Conservation (phyloP, 1,140 invertebrate species). For the Riptortus pedestris region DNA sequence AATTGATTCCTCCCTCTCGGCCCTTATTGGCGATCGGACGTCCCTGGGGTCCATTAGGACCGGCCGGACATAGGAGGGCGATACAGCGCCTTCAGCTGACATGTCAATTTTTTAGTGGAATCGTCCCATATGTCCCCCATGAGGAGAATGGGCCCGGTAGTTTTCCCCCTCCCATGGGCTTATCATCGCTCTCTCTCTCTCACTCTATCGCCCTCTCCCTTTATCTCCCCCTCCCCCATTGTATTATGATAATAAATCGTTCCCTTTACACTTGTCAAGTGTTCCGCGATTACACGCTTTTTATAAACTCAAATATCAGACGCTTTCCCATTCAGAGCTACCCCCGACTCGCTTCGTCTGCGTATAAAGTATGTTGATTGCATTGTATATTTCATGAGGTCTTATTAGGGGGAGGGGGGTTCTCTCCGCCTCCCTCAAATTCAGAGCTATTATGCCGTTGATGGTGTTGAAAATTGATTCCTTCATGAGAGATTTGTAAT, state of each 20-base stretch:
- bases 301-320: constrained; percentile 6
- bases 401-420: not conserved
- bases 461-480: constrained; percentile 18
- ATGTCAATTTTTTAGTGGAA: constrained; percentile 16
- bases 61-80: not conserved
- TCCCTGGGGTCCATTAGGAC: not conserved
- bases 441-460: not conserved
- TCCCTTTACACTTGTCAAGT: constrained; percentile 1
- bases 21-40: not conserved
- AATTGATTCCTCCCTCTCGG: too few relatives aligned
- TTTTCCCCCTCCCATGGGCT: not conserved
- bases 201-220: not conserved
- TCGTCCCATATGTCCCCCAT: constrained; percentile 7
- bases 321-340: not conserved
- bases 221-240: not conserved
- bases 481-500: constrained; percentile 9
- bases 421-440: not conserved
- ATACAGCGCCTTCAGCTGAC: not conserved
- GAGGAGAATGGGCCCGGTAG: too few relatives aligned
- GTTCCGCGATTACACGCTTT: constrained; percentile 9
- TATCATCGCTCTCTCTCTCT: not conserved
- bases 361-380: not conserved
- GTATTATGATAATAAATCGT: not conserved
- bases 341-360: too few relatives aligned
- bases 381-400: constrained; percentile 12